Conservation (phyloP, 2,888 invertebrate genomes). For the Melanotus villosus region DNA sequence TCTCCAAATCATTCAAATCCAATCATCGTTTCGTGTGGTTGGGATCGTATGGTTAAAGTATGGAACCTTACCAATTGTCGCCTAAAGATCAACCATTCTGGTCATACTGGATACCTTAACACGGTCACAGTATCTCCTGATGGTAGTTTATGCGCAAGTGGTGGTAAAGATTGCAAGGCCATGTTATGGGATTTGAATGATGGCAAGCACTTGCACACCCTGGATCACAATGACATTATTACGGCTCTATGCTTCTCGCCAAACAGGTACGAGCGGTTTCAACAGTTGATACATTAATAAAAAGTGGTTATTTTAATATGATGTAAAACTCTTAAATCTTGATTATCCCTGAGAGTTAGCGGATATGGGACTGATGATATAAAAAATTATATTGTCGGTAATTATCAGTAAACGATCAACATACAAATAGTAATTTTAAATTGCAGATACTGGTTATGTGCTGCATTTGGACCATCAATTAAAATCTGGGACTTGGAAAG, state of each 20-base stretch:
- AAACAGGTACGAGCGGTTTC: constrained; percentile 82
- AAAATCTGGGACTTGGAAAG: constrained; percentile 99
- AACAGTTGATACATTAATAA: too few relatives aligned
- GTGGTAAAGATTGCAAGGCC: constrained; percentile 99
- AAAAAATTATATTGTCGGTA: not conserved
- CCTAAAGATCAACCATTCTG: constrained; percentile 97
- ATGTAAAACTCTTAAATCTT: constrained; percentile 58
- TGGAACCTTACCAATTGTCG: constrained; percentile 99
- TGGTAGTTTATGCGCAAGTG: constrained; percentile 99
- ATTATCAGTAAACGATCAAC: not conserved
- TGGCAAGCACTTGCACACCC: constrained; percentile 98
- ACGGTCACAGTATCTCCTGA: constrained; percentile 99
- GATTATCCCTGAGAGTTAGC: constrained; percentile 66
- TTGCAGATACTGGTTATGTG: constrained; percentile 94
- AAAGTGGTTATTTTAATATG: constrained; percentile 12
- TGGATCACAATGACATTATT: constrained; percentile 98
- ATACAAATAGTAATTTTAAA: not conserved
- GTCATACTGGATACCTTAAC: constrained; percentile 97
- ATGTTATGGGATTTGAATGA: constrained; percentile 99
- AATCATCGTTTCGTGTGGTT: constrained; percentile 98
- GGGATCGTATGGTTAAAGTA: constrained; percentile 93
- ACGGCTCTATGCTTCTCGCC: constrained; percentile 99
- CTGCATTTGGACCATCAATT: constrained; percentile 97
- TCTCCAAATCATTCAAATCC: constrained; percentile 99
- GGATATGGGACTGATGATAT: constrained; percentile 67